phyloP scores from a whole-genome alignment of 64 coral and sea anemone genomes.

The Montipora cactus region DNA sequence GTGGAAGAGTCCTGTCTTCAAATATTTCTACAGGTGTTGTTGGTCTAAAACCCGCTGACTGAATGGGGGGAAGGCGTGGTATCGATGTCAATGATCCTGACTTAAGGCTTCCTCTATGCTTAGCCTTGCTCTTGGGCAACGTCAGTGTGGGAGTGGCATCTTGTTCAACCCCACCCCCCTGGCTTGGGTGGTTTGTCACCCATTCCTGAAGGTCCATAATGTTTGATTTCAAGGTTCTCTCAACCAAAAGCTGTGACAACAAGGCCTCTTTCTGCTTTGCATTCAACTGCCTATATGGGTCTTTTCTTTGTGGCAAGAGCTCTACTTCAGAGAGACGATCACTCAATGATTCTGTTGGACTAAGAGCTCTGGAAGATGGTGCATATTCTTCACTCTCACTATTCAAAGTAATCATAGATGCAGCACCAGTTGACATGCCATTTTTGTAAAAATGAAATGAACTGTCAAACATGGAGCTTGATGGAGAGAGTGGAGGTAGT shows the following conservation, averaged over 20 bases:
- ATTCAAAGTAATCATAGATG: conserved; percentile 86
- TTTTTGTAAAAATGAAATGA: conserved; percentile 96
- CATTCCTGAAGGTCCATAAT: conserved; percentile 78
- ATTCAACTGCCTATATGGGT: conserved; percentile 67
- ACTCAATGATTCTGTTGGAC: conserved; percentile 83
- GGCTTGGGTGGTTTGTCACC: conserved; percentile 40
- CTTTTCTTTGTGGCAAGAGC: conserved; percentile 57
- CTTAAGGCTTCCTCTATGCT: conserved; percentile 60
- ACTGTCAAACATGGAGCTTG: conserved; percentile 91
- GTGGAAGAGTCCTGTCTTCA: background rate
- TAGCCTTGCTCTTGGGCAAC: conserved; percentile 26
- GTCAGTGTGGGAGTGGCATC: conserved; percentile 3
- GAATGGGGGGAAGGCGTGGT: conserved; percentile 85
- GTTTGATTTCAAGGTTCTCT: conserved; percentile 81
- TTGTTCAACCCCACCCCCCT: conserved; percentile 18
- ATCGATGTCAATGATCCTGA: conserved; percentile 72
- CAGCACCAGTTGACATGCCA: conserved; percentile 98
- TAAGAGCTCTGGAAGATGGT: conserved; percentile 85
- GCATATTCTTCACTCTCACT: conserved; percentile 86
- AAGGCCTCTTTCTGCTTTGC: conserved; percentile 81
- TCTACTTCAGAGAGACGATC: conserved; percentile 82
- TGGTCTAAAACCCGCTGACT: conserved; percentile 78
- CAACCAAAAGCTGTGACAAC: conserved; percentile 75
- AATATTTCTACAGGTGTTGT: conserved; percentile 19
- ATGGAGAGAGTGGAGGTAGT: conserved; percentile 94